Conservation (phyloP, 1,140 invertebrate genomes). For the Sarcophaga bullata region DNA sequence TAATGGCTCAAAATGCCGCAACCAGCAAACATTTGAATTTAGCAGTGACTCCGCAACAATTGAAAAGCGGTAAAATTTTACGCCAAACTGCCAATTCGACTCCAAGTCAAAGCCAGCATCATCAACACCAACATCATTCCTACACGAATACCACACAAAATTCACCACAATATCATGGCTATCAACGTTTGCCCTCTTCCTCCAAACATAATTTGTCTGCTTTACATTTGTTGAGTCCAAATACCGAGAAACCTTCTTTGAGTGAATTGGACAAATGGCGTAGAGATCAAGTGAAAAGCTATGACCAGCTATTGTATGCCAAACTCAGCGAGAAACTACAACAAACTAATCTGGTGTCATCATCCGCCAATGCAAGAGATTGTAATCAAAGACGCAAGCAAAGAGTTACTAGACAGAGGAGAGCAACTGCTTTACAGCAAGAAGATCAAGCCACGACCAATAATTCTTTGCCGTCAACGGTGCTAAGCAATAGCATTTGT, state of each 20-base stretch:
- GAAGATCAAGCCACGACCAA: not conserved
- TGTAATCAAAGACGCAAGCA: slow-evolving; percentile 51
- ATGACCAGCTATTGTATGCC: slow-evolving; percentile 62
- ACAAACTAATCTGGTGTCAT: slow-evolving; percentile 46
- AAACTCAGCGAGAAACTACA: slow-evolving; percentile 62
- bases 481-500: not conserved
- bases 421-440: slow-evolving; percentile 32
- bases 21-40: not conserved
- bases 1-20: slow-evolving; percentile 47
- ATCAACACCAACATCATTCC: slow-evolving; percentile 3
- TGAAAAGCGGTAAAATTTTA: slow-evolving; percentile 46
- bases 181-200: slow-evolving; percentile 51
- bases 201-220: slow-evolving; percentile 44
- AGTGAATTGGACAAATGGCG: slow-evolving; percentile 49
- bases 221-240: slow-evolving; percentile 43
- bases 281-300: slow-evolving; percentile 55
- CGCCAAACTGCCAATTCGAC: slow-evolving; percentile 36
- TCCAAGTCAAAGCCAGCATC: slow-evolving; percentile 14
- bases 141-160: slow-evolving; percentile 41
- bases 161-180: slow-evolving; percentile 53
- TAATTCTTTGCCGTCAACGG: not conserved
- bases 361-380: not conserved
- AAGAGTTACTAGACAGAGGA: slow-evolving; percentile 48
- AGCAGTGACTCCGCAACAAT: slow-evolving; percentile 25
- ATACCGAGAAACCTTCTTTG: slow-evolving; percentile 36